Base-by-base conservation (phyloP, 2,113 vertebrate genomes). In the Microcebus ravelobensis region DNA sequence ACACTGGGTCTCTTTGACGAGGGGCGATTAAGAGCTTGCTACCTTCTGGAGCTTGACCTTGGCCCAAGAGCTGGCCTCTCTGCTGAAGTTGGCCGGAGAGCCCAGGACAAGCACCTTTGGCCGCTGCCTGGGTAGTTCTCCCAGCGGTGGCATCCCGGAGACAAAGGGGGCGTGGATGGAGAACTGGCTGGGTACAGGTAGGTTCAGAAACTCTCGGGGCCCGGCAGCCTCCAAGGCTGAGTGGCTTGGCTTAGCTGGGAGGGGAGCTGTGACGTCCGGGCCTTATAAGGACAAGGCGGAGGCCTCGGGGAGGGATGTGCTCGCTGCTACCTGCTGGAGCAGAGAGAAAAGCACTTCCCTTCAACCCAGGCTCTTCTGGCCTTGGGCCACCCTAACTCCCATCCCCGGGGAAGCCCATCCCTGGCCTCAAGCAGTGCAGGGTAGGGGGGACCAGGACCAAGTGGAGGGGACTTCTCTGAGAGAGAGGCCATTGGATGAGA, bases 241-340 rank as follows among this genome's bases (percentile, higher is more conserved):
- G 39, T 5, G 15, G 8, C 79, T 39, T 50, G 57, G 31, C 79
- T 74, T 52, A 71, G 55, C 68, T 50, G 50, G 63, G 59, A 25
- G n/a, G 13, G 27, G 4, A 55, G 31, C 55, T n/a, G 6, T 45
- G 87, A 2, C 70, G 61, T 52, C 91, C 14, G 42, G 61, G 34
- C n/a, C 65, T 29, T 34, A 29, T 3, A 9, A 12, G 48, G 45
- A 36, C 8, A 48, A 8, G 55, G 57, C 1, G 3, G 70, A 39
- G 36, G 27, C 5, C n/a, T 68, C 7, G 6, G 63, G 39, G 84
- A 39, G 73, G 29, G n/a, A 2, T 0, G 0, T 20, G 45, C 13
- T 29, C 17, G 11, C 57, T 57, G 4, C 10, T 36, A 31, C 45
- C 63, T 65, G 81, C 50, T 34, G 20, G 71, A 29, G 48, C 36